Evolutionary conservation across 1,140 invertebrate species (phyloP).

Genomic region (Drosophila pachea): DNA sequence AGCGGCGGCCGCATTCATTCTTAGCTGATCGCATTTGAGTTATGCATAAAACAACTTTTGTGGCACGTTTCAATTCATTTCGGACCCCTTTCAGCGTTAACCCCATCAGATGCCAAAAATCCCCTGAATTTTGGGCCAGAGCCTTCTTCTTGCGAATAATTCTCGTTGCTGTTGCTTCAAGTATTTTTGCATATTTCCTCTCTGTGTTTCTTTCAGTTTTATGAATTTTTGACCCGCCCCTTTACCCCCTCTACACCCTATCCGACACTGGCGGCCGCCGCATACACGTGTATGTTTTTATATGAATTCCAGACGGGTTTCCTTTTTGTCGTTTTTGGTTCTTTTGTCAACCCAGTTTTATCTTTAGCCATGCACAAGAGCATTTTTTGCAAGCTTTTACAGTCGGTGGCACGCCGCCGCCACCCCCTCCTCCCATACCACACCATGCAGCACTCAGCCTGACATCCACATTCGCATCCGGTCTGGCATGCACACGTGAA

Average conservation of each 20-base stretch:
- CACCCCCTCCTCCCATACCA: not conserved
- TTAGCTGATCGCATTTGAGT: slow-evolving; percentile 32
- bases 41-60: slow-evolving; percentile 48
- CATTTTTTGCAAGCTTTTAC: slow-evolving; percentile 43
- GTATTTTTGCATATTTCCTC: slow-evolving; percentile 45
- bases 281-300: slow-evolving; percentile 30
- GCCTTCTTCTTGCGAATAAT: slow-evolving; percentile 40
- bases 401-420: slow-evolving; percentile 17
- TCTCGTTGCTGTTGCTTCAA: slow-evolving; percentile 26
- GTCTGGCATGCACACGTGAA: not conserved
- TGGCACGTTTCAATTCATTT: slow-evolving; percentile 49
- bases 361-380: slow-evolving; percentile 33
- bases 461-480: slow-evolving; percentile 3
- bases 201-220: slow-evolving; percentile 41
- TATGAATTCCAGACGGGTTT: slow-evolving; percentile 36
- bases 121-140: slow-evolving; percentile 5
- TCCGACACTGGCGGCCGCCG: too few relatives aligned
- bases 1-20: not conserved
- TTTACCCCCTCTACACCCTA: too few relatives aligned
- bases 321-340: slow-evolving; percentile 9
- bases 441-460: slow-evolving; percentile 8
- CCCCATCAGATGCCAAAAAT: slow-evolving; percentile 1
- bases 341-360: slow-evolving; percentile 44
- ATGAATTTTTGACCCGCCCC: slow-evolving; percentile 39
- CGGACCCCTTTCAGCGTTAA: slow-evolving; percentile 9